These are phyloP conservation scores for Drosophila buzzatii DNA, from an alignment of 2,888 invertebrate species.

Conservation along the genomic window DNA sequence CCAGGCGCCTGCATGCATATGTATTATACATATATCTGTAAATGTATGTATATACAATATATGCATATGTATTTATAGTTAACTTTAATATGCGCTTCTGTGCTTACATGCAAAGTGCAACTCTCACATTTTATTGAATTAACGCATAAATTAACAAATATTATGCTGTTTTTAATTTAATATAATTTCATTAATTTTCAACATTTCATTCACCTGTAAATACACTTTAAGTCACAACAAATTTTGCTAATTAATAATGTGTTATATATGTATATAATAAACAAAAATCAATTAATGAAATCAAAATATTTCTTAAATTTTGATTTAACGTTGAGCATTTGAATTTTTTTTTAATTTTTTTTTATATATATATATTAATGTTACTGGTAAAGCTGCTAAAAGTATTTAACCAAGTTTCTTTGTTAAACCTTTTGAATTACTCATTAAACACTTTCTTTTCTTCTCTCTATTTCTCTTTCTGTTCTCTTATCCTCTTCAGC, in stretches of 20 bases:
- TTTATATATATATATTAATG: no score
- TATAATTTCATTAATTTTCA: slow-evolving; percentile 34
- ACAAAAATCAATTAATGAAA: no score
- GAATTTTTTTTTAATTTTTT: no score
- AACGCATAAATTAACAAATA: slow-evolving; percentile 55
- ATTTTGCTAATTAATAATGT: background rate
- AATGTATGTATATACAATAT: background rate
- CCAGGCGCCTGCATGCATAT: background rate
- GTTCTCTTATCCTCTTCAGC: no score
- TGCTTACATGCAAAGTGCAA: slow-evolving; percentile 5
- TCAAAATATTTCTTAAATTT: no score
- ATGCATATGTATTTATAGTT: slow-evolving; percentile 11
- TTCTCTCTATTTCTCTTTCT: background rate
- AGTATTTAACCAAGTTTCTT: background rate
- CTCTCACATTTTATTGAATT: slow-evolving; percentile 50
- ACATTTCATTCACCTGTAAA: background rate
- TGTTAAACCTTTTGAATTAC: background rate
- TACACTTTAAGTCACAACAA: background rate
- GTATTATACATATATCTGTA: slow-evolving; percentile 6
- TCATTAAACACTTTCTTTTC: background rate
- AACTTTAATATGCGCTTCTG: slow-evolving; percentile 45
- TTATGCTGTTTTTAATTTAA: slow-evolving; percentile 41
- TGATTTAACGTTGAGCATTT: no score
- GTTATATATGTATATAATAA: background rate
- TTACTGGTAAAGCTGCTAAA: background rate